phyloP scores from a whole-genome alignment of 2,113 vertebrate genomes.

The Zosterops hypoxanthus region DNA sequence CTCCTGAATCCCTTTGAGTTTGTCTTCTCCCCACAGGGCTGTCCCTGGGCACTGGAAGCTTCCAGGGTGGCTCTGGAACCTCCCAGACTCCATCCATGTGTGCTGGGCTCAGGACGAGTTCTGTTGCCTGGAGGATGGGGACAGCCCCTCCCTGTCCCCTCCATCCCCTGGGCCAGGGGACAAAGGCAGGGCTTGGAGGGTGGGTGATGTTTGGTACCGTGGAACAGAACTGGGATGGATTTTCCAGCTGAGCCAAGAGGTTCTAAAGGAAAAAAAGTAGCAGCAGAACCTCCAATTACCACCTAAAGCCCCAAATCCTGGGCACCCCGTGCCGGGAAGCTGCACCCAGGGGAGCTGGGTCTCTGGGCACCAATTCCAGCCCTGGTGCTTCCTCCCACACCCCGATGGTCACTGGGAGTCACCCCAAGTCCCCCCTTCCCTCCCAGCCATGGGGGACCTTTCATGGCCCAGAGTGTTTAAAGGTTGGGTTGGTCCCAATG shows the following conservation, averaged over 20 bases:
- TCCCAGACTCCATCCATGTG: not conserved
- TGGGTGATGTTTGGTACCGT: rapidly evolving
- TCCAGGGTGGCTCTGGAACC: not conserved
- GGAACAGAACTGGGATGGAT: not conserved
- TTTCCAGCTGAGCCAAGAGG: not conserved
- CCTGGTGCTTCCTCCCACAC: rapidly evolving
- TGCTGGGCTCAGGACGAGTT: rapidly evolving
- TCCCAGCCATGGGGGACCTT: rapidly evolving
- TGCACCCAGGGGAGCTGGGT: not conserved
- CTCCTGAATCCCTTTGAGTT: not conserved
- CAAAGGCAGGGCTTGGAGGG: not conserved
- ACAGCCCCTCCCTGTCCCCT: not conserved
- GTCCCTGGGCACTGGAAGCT: not conserved
- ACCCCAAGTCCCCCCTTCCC: not conserved
- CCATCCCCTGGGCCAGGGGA: not conserved
- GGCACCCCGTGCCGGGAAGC: rapidly evolving
- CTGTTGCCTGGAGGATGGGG: not conserved
- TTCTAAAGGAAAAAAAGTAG: not conserved
- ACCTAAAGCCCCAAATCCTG: not conserved
- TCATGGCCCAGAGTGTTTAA: rapidly evolving
- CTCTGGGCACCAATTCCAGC: not conserved
- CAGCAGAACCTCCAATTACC: not conserved
- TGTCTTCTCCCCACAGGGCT: not conserved
- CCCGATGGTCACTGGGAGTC: no score
- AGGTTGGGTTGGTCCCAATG: not conserved